Base-by-base conservation (phyloP, 1,140 invertebrate species). In the Holcopasites calliopsidis region DNA sequence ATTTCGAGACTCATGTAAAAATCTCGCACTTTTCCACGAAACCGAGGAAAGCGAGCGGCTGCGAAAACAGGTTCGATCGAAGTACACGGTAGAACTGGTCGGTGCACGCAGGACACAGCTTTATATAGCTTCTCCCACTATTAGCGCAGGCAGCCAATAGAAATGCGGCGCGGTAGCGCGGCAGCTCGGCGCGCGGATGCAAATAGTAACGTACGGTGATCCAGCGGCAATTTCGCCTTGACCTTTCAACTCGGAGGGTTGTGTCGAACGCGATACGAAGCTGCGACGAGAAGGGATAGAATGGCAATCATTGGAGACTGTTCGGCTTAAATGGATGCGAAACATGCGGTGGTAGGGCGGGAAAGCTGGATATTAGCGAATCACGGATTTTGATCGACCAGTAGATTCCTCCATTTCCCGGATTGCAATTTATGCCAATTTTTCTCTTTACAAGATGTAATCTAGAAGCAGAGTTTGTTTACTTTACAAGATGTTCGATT, bases 171-270 rank as follows among this genome's bases (percentile, higher is more conserved):
- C 58, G 69, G 35, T 68, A 55, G 38, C 49, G 42, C 44, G 50
- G 52, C 61, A 44, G 64, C 60, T 65, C 47, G 79, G 72, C 66
- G 55, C 72, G 66, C 66, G 31, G 77, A 76, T 74, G 76, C 74
- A 57, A 70, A 78, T 70, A 52, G 57, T 13, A 16, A 11, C 64
- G 76, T 40, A 65, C 21, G 31, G 55, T 31, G n/a, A 3, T 8
- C 8, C 26, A 16, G 13, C 21, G 28, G 65, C 73, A 65, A 75
- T 54, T 35, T 87, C 58, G 76, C 80, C 86, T 75, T 88, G 86
- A 89, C 88, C 88, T 89, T 89, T 86, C 86, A 89, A 87, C 87
- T 76, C 68, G 35, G 83, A 83, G 84, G 83, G 85, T 70, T 79
- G 80, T 82, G 70, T 71, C 70, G 50, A 52, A n/a, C 35, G n/a